Conservation (phyloP, 2,797 vertebrate genomes). For the Prionace glauca region DNA sequence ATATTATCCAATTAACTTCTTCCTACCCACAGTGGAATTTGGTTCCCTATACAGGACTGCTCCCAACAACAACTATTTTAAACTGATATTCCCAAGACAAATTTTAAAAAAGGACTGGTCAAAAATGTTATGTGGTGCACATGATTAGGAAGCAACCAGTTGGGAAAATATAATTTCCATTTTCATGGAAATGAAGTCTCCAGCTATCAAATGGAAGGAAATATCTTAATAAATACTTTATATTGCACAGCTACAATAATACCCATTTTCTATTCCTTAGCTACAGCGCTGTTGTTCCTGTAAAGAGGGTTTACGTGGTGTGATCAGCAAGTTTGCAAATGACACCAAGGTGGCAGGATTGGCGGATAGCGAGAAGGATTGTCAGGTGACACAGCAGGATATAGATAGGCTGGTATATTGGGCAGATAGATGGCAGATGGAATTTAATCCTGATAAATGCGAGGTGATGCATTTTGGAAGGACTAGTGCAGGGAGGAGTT, state of each 20-base stretch:
- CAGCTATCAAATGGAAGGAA: background rate
- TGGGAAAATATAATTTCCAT: background rate
- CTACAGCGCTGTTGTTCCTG: background rate
- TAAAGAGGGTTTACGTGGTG: background rate
- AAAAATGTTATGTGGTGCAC: background rate
- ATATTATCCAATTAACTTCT: background rate
- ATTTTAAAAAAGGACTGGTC: background rate
- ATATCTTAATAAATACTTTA: background rate
- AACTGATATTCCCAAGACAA: background rate
- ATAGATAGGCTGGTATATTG: too few species aligned
- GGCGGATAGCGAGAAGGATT: too few species aligned
- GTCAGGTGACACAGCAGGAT: too few species aligned
- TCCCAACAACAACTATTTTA: background rate
- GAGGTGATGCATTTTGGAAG: too few species aligned
- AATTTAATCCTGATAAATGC: too few species aligned
- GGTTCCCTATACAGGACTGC: background rate
- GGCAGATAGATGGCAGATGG: too few species aligned
- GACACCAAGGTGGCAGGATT: too few species aligned
- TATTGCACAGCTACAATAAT: background rate
- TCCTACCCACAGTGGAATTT: background rate
- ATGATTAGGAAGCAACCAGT: background rate
- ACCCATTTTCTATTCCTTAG: background rate
- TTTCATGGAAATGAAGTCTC: background rate
- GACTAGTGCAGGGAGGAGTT: too few species aligned
- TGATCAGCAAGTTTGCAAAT: too few species aligned